Evolutionary conservation across 2,797 vertebrate species (phyloP).

Genomic region (Coranthus polyacanthus): DNA sequence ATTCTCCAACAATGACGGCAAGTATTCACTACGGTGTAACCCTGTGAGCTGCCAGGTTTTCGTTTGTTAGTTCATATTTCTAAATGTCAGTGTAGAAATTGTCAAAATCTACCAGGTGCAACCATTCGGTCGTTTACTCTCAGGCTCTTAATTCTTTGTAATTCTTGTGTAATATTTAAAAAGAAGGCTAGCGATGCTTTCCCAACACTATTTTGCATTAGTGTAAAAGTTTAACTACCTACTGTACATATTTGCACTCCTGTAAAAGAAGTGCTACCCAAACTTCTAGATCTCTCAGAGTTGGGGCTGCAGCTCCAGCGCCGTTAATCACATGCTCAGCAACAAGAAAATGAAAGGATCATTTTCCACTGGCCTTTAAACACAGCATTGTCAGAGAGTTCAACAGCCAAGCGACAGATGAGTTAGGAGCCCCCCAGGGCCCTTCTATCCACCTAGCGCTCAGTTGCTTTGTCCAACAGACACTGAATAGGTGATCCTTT

Average conservation of each 20-base stretch:
- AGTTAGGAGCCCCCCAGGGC: slow-evolving; percentile 82
- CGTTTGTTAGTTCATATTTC: no score
- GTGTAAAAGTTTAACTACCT: slow-evolving; percentile 7
- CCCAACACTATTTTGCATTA: slow-evolving; percentile 14
- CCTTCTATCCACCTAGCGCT: slow-evolving; percentile 78
- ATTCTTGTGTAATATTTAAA: slow-evolving; percentile 4
- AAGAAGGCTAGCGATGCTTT: neutral
- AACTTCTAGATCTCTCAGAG: slow-evolving; percentile 15
- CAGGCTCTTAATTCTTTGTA: slow-evolving; percentile 5
- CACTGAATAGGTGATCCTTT: slow-evolving; percentile 89
- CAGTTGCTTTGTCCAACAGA: slow-evolving; percentile 85
- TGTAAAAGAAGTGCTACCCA: slow-evolving; percentile 24
- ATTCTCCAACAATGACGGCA: no score
- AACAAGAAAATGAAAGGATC: slow-evolving; percentile 81
- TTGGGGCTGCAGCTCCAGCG: slow-evolving; percentile 61
- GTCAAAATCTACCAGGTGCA: no score
- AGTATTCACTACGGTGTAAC: no score
- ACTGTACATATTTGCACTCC: slow-evolving; percentile 20
- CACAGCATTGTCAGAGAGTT: slow-evolving; percentile 84
- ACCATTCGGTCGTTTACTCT: no score
- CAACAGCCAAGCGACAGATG: slow-evolving; percentile 84
- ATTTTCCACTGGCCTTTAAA: slow-evolving; percentile 84
- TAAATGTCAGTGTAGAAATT: no score
- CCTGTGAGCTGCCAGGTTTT: no score
- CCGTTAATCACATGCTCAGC: slow-evolving; percentile 75